These are phyloP conservation scores for Tupaia chinensis DNA, from an alignment of 2,113 vertebrate species.

Conservation along the genomic window DNA sequence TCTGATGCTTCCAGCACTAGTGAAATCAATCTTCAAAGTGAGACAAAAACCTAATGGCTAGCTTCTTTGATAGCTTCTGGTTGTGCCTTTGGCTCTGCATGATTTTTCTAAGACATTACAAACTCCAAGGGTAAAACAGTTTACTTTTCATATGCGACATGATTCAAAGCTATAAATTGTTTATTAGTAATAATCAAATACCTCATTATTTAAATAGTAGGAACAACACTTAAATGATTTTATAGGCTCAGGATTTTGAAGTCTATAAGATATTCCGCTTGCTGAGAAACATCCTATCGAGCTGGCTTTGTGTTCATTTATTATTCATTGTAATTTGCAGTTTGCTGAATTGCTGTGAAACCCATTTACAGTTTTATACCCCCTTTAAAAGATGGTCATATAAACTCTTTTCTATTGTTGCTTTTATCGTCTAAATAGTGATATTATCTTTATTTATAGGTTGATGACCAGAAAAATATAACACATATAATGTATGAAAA, in stretches of 20 bases:
- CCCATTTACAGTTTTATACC: constrained; percentile 62
- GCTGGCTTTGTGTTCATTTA: constrained; percentile 70
- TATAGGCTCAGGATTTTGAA: constrained; percentile 77
- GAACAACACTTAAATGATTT: constrained; percentile 66
- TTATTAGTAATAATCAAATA: constrained; percentile 71
- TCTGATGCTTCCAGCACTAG: constrained; percentile 37
- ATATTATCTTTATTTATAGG: constrained; percentile 16
- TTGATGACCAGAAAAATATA: neutral
- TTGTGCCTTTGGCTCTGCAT: neutral
- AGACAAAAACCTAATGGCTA: constrained; percentile 60
- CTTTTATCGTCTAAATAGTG: constrained; percentile 19
- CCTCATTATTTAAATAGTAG: constrained; percentile 76
- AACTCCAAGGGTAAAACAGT: constrained; percentile 8
- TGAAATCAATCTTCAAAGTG: constrained; percentile 74
- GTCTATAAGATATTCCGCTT: constrained; percentile 71
- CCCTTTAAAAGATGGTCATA: constrained; percentile 37
- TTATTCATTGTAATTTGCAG: constrained; percentile 82
- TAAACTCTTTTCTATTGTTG: neutral
- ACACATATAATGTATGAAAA: neutral
- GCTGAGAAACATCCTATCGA: constrained; percentile 73
- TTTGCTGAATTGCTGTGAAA: constrained; percentile 79
- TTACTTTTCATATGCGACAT: constrained; percentile 30
- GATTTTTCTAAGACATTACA: constrained; percentile 36
- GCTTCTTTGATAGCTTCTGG: constrained; percentile 21
- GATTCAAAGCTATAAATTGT: neutral